Evolutionary conservation across 92 coral and sea anemone species (phyloP).

Genomic region (Paragorgia papillata): DNA sequence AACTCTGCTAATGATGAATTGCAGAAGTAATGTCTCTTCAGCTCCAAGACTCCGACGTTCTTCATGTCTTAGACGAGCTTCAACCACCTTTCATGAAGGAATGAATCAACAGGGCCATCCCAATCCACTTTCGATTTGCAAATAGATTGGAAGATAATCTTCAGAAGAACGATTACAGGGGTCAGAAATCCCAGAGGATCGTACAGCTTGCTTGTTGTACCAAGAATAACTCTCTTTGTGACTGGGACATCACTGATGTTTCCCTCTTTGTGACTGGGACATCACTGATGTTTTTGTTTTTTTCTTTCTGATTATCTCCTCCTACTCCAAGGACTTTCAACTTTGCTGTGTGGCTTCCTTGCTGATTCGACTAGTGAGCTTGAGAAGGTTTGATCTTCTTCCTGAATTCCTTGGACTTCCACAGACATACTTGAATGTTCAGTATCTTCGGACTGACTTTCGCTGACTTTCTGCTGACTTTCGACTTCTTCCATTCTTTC

Average conservation of each 20-base stretch:
- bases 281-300: too few species aligned
- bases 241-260: background rate
- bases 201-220: constrained; percentile 52
- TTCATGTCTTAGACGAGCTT: constrained; percentile 40
- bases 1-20: constrained; percentile 14
- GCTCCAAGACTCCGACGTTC: constrained; percentile 5
- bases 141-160: constrained; percentile 54
- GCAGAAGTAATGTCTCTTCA: constrained; percentile 44
- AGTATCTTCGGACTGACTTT: too few species aligned
- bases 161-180: constrained; percentile 50
- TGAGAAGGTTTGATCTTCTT: constrained; percentile 44
- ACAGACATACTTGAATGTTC: too few species aligned
- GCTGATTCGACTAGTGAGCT: constrained; percentile 36
- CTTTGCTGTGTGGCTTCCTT: constrained; percentile 16
- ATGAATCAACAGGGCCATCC: constrained; percentile 48
- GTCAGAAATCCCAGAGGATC: constrained; percentile 59
- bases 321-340: constrained; percentile 39
- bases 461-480: background rate
- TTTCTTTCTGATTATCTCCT: constrained; percentile 35
- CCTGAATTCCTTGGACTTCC: background rate
- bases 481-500: constrained; percentile 31
- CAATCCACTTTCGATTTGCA: constrained; percentile 51
- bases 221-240: constrained; percentile 38
- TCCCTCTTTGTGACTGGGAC: too few species aligned
- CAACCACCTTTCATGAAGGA: constrained; percentile 38